Conservation (phyloP, 2,888 invertebrate genomes). For the Trachelus iudaicus region DNA sequence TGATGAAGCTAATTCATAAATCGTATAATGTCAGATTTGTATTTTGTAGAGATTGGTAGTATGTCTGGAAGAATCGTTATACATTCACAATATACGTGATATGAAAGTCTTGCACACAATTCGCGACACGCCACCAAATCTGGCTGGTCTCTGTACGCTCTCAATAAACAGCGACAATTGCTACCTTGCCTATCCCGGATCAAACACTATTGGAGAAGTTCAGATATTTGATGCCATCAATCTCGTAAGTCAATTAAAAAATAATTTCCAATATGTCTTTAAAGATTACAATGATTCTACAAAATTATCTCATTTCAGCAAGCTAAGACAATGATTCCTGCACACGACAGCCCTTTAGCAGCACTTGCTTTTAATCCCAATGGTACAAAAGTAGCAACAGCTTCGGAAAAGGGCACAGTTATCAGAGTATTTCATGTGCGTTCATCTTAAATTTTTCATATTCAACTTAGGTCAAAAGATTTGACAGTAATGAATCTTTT, state of each 20-base stretch:
- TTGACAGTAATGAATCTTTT: slow-evolving; percentile 10
- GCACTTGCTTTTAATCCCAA: slow-evolving; percentile 92
- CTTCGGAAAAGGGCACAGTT: slow-evolving; percentile 95
- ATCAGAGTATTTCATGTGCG: slow-evolving; percentile 88
- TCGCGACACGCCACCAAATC: slow-evolving; percentile 96
- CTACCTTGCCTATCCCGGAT: slow-evolving; percentile 97
- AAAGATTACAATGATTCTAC: background rate
- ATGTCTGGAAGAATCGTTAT: slow-evolving; percentile 96
- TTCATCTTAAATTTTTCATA: background rate
- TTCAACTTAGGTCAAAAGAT: background rate
- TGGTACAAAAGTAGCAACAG: slow-evolving; percentile 85
- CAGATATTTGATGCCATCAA: slow-evolving; percentile 95
- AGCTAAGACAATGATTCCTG: slow-evolving; percentile 96
- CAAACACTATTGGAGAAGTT: slow-evolving; percentile 92
- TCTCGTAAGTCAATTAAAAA: slow-evolving; percentile 71
- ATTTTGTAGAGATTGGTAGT: slow-evolving; percentile 87
- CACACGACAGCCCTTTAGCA: slow-evolving; percentile 96
- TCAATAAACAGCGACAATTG: slow-evolving; percentile 91
- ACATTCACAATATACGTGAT: slow-evolving; percentile 98
- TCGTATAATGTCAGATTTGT: background rate
- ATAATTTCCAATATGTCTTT: slow-evolving; percentile 5
- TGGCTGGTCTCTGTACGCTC: slow-evolving; percentile 90
- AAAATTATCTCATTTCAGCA: slow-evolving; percentile 71
- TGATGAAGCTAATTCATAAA: background rate
- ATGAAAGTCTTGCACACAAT: slow-evolving; percentile 99